phyloP scores from a whole-genome alignment of 2,797 vertebrate genomes.

The Sebastes kiyomatsui region DNA sequence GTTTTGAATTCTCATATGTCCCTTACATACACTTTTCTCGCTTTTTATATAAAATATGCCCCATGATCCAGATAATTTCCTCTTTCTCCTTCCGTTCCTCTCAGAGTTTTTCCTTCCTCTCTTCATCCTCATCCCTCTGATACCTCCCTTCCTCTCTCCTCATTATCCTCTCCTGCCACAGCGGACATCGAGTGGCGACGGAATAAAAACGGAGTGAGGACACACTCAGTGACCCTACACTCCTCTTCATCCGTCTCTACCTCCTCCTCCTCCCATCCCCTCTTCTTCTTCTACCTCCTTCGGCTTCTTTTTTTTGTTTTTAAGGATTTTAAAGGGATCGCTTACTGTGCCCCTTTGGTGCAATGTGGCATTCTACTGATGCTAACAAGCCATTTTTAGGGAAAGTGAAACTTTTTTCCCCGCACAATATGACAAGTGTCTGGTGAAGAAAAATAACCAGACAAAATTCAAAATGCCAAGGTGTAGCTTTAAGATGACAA shows the following conservation, averaged over 20 bases:
- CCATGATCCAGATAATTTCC: background rate
- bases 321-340: conserved; percentile 50
- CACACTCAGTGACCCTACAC: conserved; percentile 20
- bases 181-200: background rate
- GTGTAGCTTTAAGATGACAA: conserved; percentile 67
- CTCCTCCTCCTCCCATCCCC: background rate
- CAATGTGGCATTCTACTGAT: conserved; percentile 49
- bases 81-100: background rate
- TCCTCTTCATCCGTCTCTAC: conserved; percentile 15
- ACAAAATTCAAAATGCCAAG: conserved; percentile 70
- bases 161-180: conserved; percentile 60
- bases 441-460: conserved; percentile 64
- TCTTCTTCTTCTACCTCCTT: background rate
- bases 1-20: conserved; percentile 1
- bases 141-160: conserved; percentile 41
- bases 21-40: background rate
- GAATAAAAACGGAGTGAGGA: conserved; percentile 28
- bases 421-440: conserved; percentile 59
- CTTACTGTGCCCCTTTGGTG: conserved; percentile 55
- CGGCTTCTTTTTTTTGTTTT: background rate
- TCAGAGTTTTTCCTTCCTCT: background rate
- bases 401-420: conserved; percentile 45
- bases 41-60: background rate
- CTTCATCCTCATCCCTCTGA: conserved; percentile 5
- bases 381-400: conserved; percentile 70